Evolutionary conservation across 1,140 invertebrate genomes (phyloP), one percentile per base, ranked within the genome.

Genomic region (Pygmarrhopalites habei): DNA sequence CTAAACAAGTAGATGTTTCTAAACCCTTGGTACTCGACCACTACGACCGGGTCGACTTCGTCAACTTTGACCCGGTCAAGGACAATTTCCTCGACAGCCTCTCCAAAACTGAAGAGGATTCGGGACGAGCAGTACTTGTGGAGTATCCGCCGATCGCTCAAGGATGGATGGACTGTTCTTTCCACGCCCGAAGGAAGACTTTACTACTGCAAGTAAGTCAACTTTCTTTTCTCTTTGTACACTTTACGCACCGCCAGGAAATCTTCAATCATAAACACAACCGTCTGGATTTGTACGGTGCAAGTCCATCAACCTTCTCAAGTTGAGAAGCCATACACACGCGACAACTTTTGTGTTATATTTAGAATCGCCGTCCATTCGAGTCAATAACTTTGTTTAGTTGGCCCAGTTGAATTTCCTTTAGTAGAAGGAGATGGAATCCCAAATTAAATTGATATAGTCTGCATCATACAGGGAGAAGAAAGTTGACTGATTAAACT

Each of bases 191-290:
- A 87, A 71, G 85, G 85, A 53, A 76, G 86, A 62, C 80, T 87
- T 52, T 88, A 86, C 76, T 88, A 88, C 79, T 86, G 85, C 85
- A 87, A 88, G 86, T 88, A 76, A 84, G 86, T 83, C 47, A 52
- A 21, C 2, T n/a, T n/a, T 25, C 23, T 47, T n/a, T 7, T 47
- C 23, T 47, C 17, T 7, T 47, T 47, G 23, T 47, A 19, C n/a
- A n/a, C n/a, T 19, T n/a, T n/a, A 7, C 23, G 7, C n/a, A 19
- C 5, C 19, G 17, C n/a, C n/a, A n/a, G n/a, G n/a, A n/a, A n/a
- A 5, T 19, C n/a, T 19, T 47, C 44, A n/a, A 47, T 10, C n/a
- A 25, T 19, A 4, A 19, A 47, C 7, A 47, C 44, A 47, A n/a
- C n/a, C n/a, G n/a, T n/a, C n/a, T n/a, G n/a, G n/a, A n/a, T n/a